Percentiles rank a stretch among this genome's conserved stretches.
Evolutionary conservation across 2,888 invertebrate species (phyloP).

Genomic region (Subacronicta megacephala): DNA sequence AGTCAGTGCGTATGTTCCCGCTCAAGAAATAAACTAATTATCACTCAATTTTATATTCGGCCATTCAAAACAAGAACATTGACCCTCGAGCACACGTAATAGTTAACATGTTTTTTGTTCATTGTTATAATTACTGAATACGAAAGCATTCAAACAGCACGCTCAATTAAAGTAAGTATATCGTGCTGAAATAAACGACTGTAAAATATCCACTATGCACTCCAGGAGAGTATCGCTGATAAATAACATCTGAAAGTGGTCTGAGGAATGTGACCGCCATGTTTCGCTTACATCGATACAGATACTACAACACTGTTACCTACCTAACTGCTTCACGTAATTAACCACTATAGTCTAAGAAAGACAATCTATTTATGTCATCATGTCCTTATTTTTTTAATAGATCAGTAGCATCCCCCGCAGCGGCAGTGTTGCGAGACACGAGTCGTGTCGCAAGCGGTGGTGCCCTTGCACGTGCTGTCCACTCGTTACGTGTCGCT

Average conservation of each 20-base stretch:
- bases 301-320: conserved; percentile 72
- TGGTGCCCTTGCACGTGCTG: conserved; percentile 85
- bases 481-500: conserved; percentile 53
- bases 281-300: conserved; percentile 88
- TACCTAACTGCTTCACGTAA: conserved; percentile 72
- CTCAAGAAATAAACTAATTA: conserved; percentile 44
- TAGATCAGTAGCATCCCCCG: conserved; percentile 88
- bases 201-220: conserved; percentile 55
- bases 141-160: conserved; percentile 63
- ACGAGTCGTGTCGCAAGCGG: conserved; percentile 81
- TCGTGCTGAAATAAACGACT: conserved; percentile 51
- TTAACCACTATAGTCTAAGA: conserved; percentile 75
- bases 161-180: conserved; percentile 59
- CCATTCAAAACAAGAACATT: conserved; percentile 79
- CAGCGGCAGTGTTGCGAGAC: conserved; percentile 81
- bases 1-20: conserved; percentile 28
- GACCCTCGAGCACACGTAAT: conserved; percentile 86
- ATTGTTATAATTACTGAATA: conserved; percentile 75
- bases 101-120: conserved; percentile 87
- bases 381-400: conserved; percentile 89
- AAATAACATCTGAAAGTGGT: conserved; percentile 85
- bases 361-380: conserved; percentile 88
- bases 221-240: conserved; percentile 63
- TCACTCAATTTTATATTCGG: conserved; percentile 53
- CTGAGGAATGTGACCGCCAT: conserved; percentile 87